Conservation (phyloP, 1,140 invertebrate species). For the Neuroterus valhalla region DNA sequence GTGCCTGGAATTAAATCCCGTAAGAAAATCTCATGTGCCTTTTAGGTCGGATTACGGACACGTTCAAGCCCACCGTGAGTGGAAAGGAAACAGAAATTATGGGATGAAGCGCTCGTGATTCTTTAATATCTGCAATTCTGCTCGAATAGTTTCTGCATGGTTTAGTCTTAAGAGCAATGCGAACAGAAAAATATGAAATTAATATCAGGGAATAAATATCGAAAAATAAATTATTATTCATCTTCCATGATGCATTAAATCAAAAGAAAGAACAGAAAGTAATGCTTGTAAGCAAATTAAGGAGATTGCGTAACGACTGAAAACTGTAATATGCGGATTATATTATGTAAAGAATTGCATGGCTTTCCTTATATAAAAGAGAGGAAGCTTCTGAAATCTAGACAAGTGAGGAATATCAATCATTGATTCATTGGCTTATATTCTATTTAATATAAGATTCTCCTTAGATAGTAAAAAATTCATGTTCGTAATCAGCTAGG, state of each 20-base stretch:
- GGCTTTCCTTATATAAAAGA: conserved; percentile 40
- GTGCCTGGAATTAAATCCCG: too few species aligned
- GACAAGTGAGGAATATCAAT: neutral
- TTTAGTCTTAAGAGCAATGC: neutral
- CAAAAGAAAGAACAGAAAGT: neutral
- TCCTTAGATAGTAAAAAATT: too few species aligned
- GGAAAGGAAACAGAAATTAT: conserved; percentile 24
- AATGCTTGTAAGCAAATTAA: neutral
- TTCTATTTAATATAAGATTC: too few species aligned
- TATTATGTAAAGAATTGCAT: conserved; percentile 34
- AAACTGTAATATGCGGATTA: neutral
- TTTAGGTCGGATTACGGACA: too few species aligned
- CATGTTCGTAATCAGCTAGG: too few species aligned
- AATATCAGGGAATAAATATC: neutral
- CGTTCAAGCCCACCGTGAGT: too few species aligned
- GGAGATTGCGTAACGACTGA: conserved; percentile 1
- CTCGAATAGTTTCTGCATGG: neutral
- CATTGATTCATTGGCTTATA: too few species aligned
- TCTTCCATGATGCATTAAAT: conserved; percentile 2
- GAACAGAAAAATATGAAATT: neutral
- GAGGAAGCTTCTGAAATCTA: conserved; percentile 32
- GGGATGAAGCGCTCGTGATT: conserved; percentile 1
- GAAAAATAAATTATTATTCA: neutral
- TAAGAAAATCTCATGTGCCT: too few species aligned
- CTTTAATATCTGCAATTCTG: neutral